Conservation (phyloP, 2,888 invertebrate species). For the Digitonthophagus gazella region DNA sequence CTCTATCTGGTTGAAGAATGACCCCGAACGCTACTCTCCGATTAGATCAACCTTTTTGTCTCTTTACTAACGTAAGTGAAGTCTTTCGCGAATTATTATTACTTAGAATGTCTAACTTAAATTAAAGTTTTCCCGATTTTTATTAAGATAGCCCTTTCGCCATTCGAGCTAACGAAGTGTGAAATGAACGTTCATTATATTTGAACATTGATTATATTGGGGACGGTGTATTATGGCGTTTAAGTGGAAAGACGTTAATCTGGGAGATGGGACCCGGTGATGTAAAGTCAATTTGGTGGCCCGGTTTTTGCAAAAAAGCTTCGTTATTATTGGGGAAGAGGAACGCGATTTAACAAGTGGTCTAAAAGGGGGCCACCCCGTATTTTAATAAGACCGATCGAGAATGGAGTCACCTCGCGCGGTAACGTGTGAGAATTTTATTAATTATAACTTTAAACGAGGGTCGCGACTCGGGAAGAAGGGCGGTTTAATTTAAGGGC, state of each 20-base stretch:
- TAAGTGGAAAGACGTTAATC: background rate
- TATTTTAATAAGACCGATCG: background rate
- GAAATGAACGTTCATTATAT: conserved; percentile 27
- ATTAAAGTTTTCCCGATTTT: conserved; percentile 20
- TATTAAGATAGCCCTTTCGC: conserved; percentile 25
- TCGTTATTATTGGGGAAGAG: background rate
- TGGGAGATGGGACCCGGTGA: background rate
- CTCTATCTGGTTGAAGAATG: conserved; percentile 9
- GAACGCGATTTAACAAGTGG: background rate
- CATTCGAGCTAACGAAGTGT: conserved; percentile 26
- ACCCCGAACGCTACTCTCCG: conserved; percentile 1
- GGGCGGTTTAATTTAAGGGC: background rate
- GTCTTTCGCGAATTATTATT: too few relatives aligned
- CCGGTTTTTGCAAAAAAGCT: background rate
- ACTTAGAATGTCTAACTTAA: too few relatives aligned
- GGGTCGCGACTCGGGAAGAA: background rate
- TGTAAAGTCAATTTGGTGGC: background rate
- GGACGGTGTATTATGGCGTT: conserved; percentile 22
- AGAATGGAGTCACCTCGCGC: background rate
- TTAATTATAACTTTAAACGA: background rate
- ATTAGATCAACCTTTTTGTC: background rate
- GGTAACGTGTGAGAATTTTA: background rate
- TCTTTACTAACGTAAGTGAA: too few relatives aligned
- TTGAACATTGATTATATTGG: conserved; percentile 26
- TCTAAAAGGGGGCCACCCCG: background rate